A percentile compares a stretch with the other conserved stretches of the same genome.
Conservation (phyloP, 2,888 invertebrate species). For the Mythimna impura region DNA sequence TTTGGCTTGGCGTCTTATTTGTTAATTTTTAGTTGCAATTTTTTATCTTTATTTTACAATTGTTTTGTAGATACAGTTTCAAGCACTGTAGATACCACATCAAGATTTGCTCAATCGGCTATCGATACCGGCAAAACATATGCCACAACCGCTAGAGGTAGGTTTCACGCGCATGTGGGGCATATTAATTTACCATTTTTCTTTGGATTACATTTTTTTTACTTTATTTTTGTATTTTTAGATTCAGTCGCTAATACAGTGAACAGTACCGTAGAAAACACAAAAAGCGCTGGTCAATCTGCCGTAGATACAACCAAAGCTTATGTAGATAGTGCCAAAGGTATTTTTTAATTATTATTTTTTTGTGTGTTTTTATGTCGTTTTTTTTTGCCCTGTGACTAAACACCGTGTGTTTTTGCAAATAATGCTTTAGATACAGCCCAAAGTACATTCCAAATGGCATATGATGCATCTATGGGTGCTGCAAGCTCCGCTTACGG, state of each 20-base stretch:
- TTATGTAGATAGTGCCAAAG: slow-evolving; percentile 80
- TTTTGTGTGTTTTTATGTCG: slow-evolving; percentile 24
- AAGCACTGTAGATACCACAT: slow-evolving; percentile 74
- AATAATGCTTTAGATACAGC: slow-evolving; percentile 78
- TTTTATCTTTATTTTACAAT: slow-evolving; percentile 40
- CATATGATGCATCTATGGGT: slow-evolving; percentile 74
- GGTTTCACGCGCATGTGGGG: slow-evolving; percentile 23
- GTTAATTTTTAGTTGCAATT: neutral
- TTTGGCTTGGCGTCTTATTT: slow-evolving; percentile 8
- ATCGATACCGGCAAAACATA: slow-evolving; percentile 76
- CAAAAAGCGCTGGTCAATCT: slow-evolving; percentile 76
- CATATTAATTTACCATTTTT: neutral
- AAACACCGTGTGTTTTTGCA: slow-evolving; percentile 63
- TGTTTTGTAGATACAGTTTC: slow-evolving; percentile 79
- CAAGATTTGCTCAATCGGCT: slow-evolving; percentile 76
- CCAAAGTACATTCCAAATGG: slow-evolving; percentile 76
- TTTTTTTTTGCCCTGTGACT: slow-evolving; percentile 61
- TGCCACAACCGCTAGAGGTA: slow-evolving; percentile 74
- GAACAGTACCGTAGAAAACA: slow-evolving; percentile 74
- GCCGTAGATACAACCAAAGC: slow-evolving; percentile 77
- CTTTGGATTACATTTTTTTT: slow-evolving; percentile 41
- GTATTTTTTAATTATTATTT: slow-evolving; percentile 67
- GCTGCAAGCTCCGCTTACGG: slow-evolving; percentile 79
- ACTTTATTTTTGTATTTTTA: slow-evolving; percentile 61
- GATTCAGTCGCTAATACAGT: slow-evolving; percentile 76